Base-by-base conservation (phyloP, 1,140 invertebrate species). In the Bombus balteatus region DNA sequence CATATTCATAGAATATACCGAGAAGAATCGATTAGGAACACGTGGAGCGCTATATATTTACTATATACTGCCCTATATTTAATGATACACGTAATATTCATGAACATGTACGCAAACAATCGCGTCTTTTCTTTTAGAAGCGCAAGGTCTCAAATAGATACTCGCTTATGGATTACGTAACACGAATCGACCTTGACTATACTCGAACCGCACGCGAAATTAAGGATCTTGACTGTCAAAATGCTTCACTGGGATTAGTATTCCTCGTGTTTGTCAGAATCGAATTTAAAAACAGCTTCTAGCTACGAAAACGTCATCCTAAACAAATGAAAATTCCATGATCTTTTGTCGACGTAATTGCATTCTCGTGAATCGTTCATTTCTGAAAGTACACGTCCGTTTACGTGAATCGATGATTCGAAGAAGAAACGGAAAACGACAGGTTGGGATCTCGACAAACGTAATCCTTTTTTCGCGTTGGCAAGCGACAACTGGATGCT, bases 401-500 rank as follows among this genome's bases (percentile, higher is more conserved):
- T 25, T 28, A 12, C 57, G 59, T 62, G 12, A n/a, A 62, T 72
- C 39, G 41, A n/a, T 18, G 37, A 13, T 12, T 57, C 9, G 28
- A 34, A 13, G 1, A 57, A 47, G 25, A 13, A 37, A 39, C 25
- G 25, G 53, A 15, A 12, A 15, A 53, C 47, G 12, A 47, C 15
- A 47, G 47, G 6, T n/a, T 28, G 8, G 10, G 34, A 70, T 28
- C 37, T n/a, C 25, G 75, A 37, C 37, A 25, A 62, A 41, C 53
- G 78, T 66, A 43, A 74, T 81, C 22, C 41, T 39, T 66, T 82
- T 65, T 74, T 73, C 75, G 28, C 57, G 43, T 4, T 32, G 10
- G 10, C 71, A 53, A 53, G 18, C 47, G 47, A 53, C 47, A 32
- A 59, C 53, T 18, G 57, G 41, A 70, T 57, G 32, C 83, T 92